Percentiles rank a stretch among this genome's conserved stretches.
Conservation (phyloP, 2,888 invertebrate species). For the Ceriagrion tenellum region DNA sequence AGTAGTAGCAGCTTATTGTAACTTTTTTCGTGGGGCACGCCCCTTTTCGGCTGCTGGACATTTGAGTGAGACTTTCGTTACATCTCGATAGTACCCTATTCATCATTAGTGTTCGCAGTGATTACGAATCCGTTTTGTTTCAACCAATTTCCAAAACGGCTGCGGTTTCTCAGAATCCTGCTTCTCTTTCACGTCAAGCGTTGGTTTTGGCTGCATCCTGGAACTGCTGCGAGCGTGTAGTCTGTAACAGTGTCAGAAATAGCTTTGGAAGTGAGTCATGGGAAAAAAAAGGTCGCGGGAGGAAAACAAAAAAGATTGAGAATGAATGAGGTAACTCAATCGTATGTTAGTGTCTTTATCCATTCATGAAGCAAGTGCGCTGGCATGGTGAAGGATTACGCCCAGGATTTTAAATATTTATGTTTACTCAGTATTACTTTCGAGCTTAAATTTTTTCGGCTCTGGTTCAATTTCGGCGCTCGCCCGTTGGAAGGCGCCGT, state of each 20-base stretch:
- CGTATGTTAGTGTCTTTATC: not conserved
- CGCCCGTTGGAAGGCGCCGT: not conserved
- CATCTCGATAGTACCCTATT: not conserved
- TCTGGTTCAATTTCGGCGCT: not conserved
- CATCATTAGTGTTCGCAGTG: not conserved
- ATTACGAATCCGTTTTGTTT: no score
- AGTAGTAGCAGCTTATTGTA: not conserved
- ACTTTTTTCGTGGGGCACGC: constrained; percentile 34
- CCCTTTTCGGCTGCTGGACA: constrained; percentile 12
- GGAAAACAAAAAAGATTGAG: constrained; percentile 55
- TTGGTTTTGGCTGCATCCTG: constrained; percentile 59
- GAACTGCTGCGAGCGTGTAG: constrained; percentile 48
- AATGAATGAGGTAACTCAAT: constrained; percentile 61
- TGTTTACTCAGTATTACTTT: not conserved
- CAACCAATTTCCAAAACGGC: not conserved
- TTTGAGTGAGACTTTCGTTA: not conserved
- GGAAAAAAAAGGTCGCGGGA: constrained; percentile 57
- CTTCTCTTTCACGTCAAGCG: not conserved
- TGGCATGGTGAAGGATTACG: not conserved
- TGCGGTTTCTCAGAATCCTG: not conserved
- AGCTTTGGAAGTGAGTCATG: constrained; percentile 63
- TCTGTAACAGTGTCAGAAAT: constrained; percentile 64
- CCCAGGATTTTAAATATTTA: not conserved
- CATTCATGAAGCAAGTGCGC: not conserved
- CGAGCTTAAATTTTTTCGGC: not conserved